These are phyloP conservation scores for Neoascia interrupta DNA, from an alignment of 2,888 invertebrate genomes.

Conservation along the genomic window DNA sequence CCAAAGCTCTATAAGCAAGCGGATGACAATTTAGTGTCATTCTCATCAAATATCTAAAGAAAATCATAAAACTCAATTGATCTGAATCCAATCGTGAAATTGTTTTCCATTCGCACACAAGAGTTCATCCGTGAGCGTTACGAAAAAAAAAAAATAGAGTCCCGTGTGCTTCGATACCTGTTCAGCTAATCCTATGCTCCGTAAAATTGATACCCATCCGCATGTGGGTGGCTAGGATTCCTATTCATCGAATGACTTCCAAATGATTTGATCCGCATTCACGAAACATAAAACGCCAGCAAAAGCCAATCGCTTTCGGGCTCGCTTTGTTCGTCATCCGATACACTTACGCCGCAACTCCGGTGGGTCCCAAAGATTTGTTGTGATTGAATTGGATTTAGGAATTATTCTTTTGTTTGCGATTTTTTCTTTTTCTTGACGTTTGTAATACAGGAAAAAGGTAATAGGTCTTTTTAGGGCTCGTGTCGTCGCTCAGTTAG, in stretches of 20 bases:
- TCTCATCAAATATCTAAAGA: slow-evolving; percentile 58
- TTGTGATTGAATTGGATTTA: slow-evolving; percentile 65
- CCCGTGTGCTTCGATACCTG: slow-evolving; percentile 31
- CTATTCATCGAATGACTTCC: slow-evolving; percentile 65
- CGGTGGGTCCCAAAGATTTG: slow-evolving; percentile 49
- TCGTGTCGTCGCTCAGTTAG: too few species aligned
- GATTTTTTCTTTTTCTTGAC: too few species aligned
- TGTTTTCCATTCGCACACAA: slow-evolving; percentile 58
- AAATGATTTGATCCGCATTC: slow-evolving; percentile 69
- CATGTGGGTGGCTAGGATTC: slow-evolving; percentile 30
- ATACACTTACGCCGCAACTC: slow-evolving; percentile 58
- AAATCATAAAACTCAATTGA: slow-evolving; percentile 66
- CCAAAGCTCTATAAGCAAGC: slow-evolving; percentile 7
- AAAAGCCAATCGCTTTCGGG: slow-evolving; percentile 43
- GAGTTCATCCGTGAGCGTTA: not conserved
- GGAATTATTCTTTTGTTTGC: slow-evolving; percentile 31
- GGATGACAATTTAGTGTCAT: slow-evolving; percentile 49
- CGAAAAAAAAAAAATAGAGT: not conserved
- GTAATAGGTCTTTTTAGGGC: too few species aligned
- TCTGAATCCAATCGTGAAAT: slow-evolving; percentile 69
- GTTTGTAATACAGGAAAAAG: too few species aligned
- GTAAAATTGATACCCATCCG: slow-evolving; percentile 59
- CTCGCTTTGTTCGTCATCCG: slow-evolving; percentile 61
- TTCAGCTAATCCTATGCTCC: slow-evolving; percentile 61
- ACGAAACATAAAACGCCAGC: slow-evolving; percentile 67